phyloP scores from a whole-genome alignment of 2,113 vertebrate species.

The Acanthochromis polyacanthus region DNA sequence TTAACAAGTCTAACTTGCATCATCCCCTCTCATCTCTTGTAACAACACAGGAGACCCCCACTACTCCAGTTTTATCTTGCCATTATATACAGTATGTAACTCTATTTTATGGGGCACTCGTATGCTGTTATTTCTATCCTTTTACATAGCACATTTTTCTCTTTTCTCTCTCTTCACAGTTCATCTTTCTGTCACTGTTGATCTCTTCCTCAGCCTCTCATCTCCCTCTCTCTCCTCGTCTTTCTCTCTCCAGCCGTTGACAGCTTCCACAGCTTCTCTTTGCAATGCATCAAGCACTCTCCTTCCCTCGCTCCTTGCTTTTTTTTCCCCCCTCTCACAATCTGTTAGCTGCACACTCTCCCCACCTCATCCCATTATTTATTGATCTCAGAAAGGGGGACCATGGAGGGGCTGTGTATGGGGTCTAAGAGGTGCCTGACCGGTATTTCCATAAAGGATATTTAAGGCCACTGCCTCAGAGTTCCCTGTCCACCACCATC shows the following conservation, averaged over 20 bases:
- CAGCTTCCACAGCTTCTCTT: conserved; percentile 68
- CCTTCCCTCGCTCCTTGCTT: conserved; percentile 22
- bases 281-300: conserved; percentile 58
- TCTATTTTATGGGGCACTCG: conserved; percentile 17
- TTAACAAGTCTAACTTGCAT: conserved; percentile 17
- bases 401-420: conserved; percentile 31
- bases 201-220: conserved; percentile 31
- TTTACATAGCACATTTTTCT: conserved; percentile 20
- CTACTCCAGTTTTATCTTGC: conserved; percentile 8
- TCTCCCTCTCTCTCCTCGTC: conserved; percentile 10
- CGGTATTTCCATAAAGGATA: conserved; percentile 81
- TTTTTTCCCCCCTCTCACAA: conserved; percentile 55
- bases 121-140: conserved; percentile 13
- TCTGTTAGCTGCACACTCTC: conserved; percentile 76
- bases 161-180: conserved; percentile 16
- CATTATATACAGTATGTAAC: conserved; percentile 47
- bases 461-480: conserved; percentile 73
- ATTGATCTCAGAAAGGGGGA: conserved; percentile 75
- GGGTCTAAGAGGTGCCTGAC: conserved; percentile 41
- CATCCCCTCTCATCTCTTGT: conserved; percentile 23
- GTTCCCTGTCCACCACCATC: conserved; percentile 44
- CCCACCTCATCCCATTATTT: conserved; percentile 79
- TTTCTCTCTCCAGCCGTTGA: conserved; percentile 52
- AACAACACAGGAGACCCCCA: conserved; percentile 40
- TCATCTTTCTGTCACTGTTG: conserved; percentile 21